Conservation (phyloP, 2,113 vertebrate genomes). For the Electrona antarctica region DNA sequence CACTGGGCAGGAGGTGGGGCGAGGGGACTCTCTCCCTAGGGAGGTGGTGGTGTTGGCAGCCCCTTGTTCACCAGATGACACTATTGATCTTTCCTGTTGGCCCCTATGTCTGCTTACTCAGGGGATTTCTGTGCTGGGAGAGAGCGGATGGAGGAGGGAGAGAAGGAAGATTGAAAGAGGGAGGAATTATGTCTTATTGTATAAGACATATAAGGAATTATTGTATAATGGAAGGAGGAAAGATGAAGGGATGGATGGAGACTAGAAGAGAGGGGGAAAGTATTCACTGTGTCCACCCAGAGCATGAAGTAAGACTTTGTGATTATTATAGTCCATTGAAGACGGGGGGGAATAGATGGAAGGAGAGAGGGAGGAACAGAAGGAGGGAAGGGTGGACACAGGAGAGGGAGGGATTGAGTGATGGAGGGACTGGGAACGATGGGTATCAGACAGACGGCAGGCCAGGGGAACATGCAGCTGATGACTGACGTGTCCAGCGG, state of each 20-base stretch:
- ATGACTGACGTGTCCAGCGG: slow-evolving; percentile 74
- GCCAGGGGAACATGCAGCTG: slow-evolving; percentile 48
- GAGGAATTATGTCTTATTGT: not conserved
- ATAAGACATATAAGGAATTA: too few species aligned
- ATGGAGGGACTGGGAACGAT: not conserved
- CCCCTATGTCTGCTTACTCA: slow-evolving; percentile 32
- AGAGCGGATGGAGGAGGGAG: not conserved
- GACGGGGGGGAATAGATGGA: too few species aligned
- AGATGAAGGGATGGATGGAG: not conserved
- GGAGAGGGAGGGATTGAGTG: too few species aligned
- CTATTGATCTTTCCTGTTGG: slow-evolving; percentile 75
- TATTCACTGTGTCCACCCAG: too few species aligned
- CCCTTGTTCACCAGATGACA: slow-evolving; percentile 80
- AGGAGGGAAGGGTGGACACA: too few species aligned
- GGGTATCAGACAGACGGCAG: slow-evolving; percentile 62
- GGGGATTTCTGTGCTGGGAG: slow-evolving; percentile 53
- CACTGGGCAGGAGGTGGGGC: slow-evolving; percentile 53
- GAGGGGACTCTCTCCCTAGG: slow-evolving; percentile 60
- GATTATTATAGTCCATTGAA: too few species aligned
- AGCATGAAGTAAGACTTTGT: too few species aligned
- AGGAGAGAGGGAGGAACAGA: too few species aligned
- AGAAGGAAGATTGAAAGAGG: not conserved
- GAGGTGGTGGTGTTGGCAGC: slow-evolving; percentile 69
- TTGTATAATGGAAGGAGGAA: too few species aligned
- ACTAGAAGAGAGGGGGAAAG: too few species aligned